Conservation (phyloP, 1,140 invertebrate species). For the Varroa destructor region DNA sequence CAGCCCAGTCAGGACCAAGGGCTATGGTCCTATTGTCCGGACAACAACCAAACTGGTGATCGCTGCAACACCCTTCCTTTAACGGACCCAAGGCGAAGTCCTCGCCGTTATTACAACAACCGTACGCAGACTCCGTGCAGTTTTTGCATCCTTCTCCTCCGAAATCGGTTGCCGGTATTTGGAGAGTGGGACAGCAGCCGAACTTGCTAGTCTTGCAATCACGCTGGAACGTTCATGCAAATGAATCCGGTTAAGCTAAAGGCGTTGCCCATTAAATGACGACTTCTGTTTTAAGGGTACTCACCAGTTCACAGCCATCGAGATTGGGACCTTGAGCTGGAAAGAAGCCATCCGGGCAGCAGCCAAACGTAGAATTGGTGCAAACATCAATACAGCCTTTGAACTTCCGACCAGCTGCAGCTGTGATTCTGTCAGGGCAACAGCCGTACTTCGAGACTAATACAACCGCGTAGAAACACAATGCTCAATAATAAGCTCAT, state of each 20-base stretch:
- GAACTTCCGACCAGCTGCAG: conserved; percentile 63
- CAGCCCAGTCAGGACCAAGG: conserved; percentile 47
- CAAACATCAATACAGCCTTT: conserved; percentile 59
- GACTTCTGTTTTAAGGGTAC: background rate
- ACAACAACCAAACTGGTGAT: conserved; percentile 60
- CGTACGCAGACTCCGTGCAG: conserved; percentile 35
- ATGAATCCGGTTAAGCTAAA: conserved; percentile 45
- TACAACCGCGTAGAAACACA: too few relatives aligned
- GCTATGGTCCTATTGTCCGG: conserved; percentile 69
- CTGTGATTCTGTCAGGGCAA: conserved; percentile 66
- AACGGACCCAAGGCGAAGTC: conserved; percentile 41
- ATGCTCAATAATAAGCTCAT: too few relatives aligned
- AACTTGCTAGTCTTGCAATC: conserved; percentile 3
- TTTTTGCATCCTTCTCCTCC: background rate
- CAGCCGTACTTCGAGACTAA: conserved; percentile 61
- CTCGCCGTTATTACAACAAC: conserved; percentile 45
- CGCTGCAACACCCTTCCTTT: conserved; percentile 39
- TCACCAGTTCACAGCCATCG: conserved; percentile 54
- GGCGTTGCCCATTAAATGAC: too few relatives aligned
- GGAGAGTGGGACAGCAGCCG: background rate
- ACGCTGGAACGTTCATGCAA: conserved; percentile 38
- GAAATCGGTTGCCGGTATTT: background rate
- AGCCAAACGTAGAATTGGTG: conserved; percentile 52
- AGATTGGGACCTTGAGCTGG: conserved; percentile 59
- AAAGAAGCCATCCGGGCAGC: conserved; percentile 42